Evolutionary conservation across 2,888 invertebrate genomes (phyloP), one percentile per base, ranked within the genome.

Genomic region (Pristionchus maxplancki): DNA sequence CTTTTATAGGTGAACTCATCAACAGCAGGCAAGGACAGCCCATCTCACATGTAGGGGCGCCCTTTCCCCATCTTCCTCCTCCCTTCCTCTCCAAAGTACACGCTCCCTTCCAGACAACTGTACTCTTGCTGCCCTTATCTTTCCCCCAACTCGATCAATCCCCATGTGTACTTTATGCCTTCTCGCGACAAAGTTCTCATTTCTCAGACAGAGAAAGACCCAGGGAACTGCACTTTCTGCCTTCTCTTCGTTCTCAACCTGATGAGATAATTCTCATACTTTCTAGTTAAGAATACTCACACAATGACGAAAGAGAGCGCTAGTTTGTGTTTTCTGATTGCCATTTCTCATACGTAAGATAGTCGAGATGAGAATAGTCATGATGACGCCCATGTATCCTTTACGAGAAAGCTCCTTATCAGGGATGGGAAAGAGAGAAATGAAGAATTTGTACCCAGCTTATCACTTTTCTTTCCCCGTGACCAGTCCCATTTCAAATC

Each of bases 11-110:
- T 8, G 44, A 31, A 40, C 74, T 74, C 37, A 40, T 40, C 17
- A 11, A 74, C 74, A 74, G 74, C 17, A 20, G 74, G 74, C 40
- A 74, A 74, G 74, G 74, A 74, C 74, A 74, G 34, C 34, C 31
- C 34, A 71, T 74, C 40, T 17, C 24, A 6, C 15, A 74, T 74
- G 74, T 40, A 74, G n/a, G 40, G 6, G 40, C 37, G 24, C 74
- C 15, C 67, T 31, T n/a, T n/a, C n/a, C n/a, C n/a, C n/a, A n/a
- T n/a, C n/a, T n/a, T n/a, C n/a, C n/a, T n/a, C n/a, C n/a, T 31
- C 31, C 31, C 64, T n/a, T 67, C 28, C 67, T 67, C 28, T n/a
- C 17, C 40, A 74, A 74, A 74, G 74, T 74, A 15, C 74, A 74
- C 40, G 40, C 40, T 31, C 74, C 37, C 40, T 74, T 74, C 74